These are phyloP conservation scores for Falco novaeseelandiae DNA, from an alignment of 2,797 vertebrate genomes.

Conservation along the genomic window DNA sequence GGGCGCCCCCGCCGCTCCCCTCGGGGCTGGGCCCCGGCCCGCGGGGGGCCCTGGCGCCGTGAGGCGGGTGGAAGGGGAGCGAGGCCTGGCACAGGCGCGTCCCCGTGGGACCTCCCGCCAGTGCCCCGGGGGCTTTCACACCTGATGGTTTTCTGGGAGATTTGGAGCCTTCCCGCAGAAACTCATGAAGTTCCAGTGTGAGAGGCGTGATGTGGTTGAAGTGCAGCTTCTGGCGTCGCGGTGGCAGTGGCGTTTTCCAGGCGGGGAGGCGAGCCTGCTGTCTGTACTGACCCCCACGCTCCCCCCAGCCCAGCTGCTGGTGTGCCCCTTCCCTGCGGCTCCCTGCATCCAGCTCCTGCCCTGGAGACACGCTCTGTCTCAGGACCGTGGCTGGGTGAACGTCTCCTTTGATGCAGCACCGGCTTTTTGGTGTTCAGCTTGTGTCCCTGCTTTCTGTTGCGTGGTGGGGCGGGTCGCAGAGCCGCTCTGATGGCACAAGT, in stretches of 20 bases:
- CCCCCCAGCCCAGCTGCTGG: neutral
- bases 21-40: neutral
- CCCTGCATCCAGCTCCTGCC: accelerated
- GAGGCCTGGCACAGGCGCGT: accelerated
- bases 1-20: neutral
- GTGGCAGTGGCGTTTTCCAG: neutral
- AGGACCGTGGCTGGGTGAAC: accelerated
- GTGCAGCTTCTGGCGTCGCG: accelerated
- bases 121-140: accelerated
- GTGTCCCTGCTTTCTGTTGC: neutral
- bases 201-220: neutral
- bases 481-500: neutral
- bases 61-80: neutral
- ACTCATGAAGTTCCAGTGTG: accelerated
- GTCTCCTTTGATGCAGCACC: neutral
- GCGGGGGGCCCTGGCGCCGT: neutral
- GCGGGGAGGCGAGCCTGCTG: accelerated
- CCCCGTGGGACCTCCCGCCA: accelerated
- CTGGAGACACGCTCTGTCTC: accelerated
- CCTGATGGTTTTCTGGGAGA: accelerated
- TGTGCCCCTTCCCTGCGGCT: accelerated
- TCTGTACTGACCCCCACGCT: accelerated
- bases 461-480: accelerated
- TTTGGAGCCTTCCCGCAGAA: neutral
- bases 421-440: accelerated